Evolutionary conservation across 2,797 vertebrate genomes (phyloP).

Genomic region (Intellagama lesueurii): DNA sequence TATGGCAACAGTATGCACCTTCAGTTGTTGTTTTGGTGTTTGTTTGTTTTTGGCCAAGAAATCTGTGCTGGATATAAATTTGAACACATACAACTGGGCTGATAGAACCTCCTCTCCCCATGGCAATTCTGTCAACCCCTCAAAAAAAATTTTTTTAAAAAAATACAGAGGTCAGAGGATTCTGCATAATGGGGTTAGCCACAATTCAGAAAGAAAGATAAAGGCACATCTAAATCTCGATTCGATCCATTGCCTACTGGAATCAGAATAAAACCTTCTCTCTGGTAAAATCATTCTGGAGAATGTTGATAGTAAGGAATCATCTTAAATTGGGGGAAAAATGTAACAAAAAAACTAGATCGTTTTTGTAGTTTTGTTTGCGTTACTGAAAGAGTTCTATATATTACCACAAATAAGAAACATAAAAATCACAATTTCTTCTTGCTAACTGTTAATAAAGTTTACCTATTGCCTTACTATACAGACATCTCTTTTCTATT

Average conservation of each 20-base stretch:
- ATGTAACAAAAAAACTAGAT: background rate
- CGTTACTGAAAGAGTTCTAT: background rate
- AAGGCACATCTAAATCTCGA: background rate
- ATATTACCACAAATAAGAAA: background rate
- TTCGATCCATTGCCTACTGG: background rate
- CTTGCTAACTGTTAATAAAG: background rate
- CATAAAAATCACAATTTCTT: background rate
- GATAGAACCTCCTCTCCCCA: background rate
- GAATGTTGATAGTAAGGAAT: background rate
- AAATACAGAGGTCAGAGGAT: too few species aligned
- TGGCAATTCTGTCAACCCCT: background rate
- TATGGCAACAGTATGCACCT: background rate
- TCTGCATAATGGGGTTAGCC: too few species aligned
- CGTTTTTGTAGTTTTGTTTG: background rate
- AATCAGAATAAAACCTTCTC: background rate
- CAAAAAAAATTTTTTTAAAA: too few species aligned
- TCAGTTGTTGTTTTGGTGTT: background rate
- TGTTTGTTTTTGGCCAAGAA: background rate
- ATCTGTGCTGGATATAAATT: background rate
- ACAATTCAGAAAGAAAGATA: too few species aligned
- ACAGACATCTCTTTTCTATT: too few species aligned
- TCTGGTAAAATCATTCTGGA: background rate
- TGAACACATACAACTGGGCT: background rate
- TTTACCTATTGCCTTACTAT: too few species aligned
- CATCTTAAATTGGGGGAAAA: background rate